These are phyloP conservation scores for Leptogaster cylindrica DNA, from an alignment of 2,888 invertebrate species.

Conservation along the genomic window DNA sequence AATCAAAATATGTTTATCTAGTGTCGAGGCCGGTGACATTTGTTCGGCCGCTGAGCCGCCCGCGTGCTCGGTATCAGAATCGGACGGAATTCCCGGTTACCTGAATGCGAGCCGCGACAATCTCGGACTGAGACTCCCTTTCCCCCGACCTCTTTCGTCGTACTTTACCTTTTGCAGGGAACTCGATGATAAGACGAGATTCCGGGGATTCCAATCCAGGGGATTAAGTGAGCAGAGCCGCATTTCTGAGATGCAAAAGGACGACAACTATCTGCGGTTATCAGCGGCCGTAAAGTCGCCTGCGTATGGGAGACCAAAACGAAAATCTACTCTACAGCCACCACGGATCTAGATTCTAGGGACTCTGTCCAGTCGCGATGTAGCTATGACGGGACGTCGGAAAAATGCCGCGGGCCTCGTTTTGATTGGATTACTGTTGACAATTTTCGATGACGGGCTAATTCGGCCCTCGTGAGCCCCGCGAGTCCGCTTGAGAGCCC, in stretches of 20 bases:
- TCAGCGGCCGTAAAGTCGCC: slow-evolving; percentile 20
- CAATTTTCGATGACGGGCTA: neutral
- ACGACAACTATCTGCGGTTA: slow-evolving; percentile 12
- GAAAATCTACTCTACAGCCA: slow-evolving; percentile 10
- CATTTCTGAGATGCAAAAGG: slow-evolving; percentile 8
- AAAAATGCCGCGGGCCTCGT: slow-evolving; percentile 41
- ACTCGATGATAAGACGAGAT: slow-evolving; percentile 38
- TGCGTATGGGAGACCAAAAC: neutral
- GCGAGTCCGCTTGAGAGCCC: slow-evolving; percentile 12
- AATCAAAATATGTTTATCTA: slow-evolving; percentile 27
- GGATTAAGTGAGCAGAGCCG: slow-evolving; percentile 34
- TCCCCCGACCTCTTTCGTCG: neutral
- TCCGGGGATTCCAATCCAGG: slow-evolving; percentile 39
- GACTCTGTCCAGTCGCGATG: slow-evolving; percentile 28
- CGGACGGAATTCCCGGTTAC: too few species aligned
- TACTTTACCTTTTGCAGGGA: slow-evolving; percentile 24
- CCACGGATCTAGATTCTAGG: slow-evolving; percentile 22
- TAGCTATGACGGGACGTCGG: slow-evolving; percentile 27
- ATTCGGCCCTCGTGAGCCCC: neutral
- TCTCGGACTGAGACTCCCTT: slow-evolving; percentile 10
- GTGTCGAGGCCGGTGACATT: slow-evolving; percentile 27
- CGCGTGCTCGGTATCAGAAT: neutral
- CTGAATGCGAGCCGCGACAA: neutral
- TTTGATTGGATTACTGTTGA: slow-evolving; percentile 46
- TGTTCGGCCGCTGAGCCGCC: neutral